Percentiles rank a stretch among this genome's conserved stretches.
These are phyloP conservation scores for Ptychoptera albimana DNA, from an alignment of 2,888 invertebrate species.

Conservation along the genomic window DNA sequence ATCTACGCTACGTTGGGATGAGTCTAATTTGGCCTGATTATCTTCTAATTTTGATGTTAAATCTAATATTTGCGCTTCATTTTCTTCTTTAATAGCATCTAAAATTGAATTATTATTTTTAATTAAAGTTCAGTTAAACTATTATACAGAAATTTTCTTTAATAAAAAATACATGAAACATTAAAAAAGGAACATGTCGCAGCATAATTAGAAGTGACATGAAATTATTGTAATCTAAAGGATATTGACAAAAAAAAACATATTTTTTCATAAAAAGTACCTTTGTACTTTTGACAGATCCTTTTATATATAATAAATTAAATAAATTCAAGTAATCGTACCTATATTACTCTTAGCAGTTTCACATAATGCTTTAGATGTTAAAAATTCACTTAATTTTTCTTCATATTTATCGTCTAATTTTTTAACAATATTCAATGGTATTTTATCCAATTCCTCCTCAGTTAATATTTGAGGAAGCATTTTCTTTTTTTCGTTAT, in stretches of 20 bases:
- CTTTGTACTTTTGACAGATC: too few relatives aligned
- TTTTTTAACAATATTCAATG: conserved; percentile 39
- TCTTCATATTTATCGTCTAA: conserved; percentile 41
- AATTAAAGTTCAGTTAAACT: too few relatives aligned
- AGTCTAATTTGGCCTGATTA: conserved; percentile 41
- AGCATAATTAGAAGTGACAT: too few relatives aligned
- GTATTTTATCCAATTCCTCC: conserved; percentile 39
- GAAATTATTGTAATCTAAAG: too few relatives aligned
- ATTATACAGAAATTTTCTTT: too few relatives aligned
- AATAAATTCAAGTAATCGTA: conserved; percentile 11
- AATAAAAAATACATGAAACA: too few relatives aligned
- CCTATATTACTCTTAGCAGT: conserved; percentile 17
- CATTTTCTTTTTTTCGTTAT: conserved; percentile 26
- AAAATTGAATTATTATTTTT: conserved; percentile 16
- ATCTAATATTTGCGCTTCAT: conserved; percentile 38
- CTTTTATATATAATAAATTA: too few relatives aligned
- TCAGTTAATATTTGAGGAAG: conserved; percentile 30
- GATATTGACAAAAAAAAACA: too few relatives aligned
- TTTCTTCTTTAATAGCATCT: conserved; percentile 41
- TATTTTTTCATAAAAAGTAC: too few relatives aligned
- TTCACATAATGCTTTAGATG: conserved; percentile 57
- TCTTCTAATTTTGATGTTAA: conserved; percentile 46
- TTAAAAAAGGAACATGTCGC: too few relatives aligned
- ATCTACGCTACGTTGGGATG: conserved; percentile 41
- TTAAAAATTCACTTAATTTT: conserved; percentile 54